Base-by-base conservation (phyloP, 2,113 vertebrate genomes). In the Chelonoidis abingdonii region DNA sequence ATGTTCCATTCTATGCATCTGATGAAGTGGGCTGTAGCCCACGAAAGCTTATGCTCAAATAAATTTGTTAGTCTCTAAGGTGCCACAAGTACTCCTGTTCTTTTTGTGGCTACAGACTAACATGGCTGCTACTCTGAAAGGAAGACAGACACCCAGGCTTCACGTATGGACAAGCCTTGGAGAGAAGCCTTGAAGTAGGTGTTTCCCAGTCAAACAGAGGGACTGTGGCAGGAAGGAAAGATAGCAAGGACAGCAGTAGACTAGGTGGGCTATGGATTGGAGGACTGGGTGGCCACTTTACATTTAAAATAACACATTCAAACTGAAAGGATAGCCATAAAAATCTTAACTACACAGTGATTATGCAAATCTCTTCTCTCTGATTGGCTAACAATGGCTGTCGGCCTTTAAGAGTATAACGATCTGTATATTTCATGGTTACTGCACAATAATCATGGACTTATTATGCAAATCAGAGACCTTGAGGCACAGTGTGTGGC, bases 381-480 rank as follows among this genome's bases (percentile, higher is more conserved):
- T 78, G 89, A 84, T 6, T 72, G 90, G 14, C 82, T 96, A 95
- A 78, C n/a, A 88, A 87, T 24, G 80, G 76, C 83, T 92, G 52
- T 17, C 1, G 1, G 72, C 89, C n/a, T 92, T 84, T 75, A 1
- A 4, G 65, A 88, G 47, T 4, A 10, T 3, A 22, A 27, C 38
- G 56, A 91, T 96, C 95, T 97, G 90, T 87, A 95, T 93, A 65
- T 3, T 0, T 83, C 17, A 78, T 10, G 4, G 80, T 91, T 92
- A 89, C 49, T 38, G 56, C 62, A n/a, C 90, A 94, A 57, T 89
- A 95, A 78, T 57, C 35, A 80, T 59, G 44, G 27, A 75, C 38
- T 88, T 89, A 47, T 86, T 93, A 96, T 53, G 89, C 62, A 88
- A 92, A 96, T 94, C 31, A 35, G 41, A 76, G 80, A 87, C 35